Percentiles rank a stretch among this genome's conserved stretches.
phyloP scores from a whole-genome alignment of 1,140 invertebrate species.

The Metaphire vulgaris region DNA sequence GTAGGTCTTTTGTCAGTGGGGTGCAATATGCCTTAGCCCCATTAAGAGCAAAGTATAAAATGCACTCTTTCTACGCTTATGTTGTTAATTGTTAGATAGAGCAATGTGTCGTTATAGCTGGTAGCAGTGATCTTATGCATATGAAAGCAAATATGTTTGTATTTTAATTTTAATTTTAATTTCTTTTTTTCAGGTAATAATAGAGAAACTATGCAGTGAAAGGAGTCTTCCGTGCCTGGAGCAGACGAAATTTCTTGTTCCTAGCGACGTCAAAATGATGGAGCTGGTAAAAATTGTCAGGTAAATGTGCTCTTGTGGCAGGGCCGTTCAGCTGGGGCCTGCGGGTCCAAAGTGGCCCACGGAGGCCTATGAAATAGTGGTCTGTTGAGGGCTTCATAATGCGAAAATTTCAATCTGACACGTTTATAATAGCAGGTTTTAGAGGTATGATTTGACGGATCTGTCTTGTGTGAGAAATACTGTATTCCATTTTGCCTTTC shows the following conservation, averaged over 20 bases:
- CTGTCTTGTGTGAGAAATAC: no score
- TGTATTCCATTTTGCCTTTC: no score
- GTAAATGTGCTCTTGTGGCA: no score
- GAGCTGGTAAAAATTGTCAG: conserved; percentile 62
- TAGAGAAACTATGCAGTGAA: conserved; percentile 59
- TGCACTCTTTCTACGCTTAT: neutral
- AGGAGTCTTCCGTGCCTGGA: conserved; percentile 59
- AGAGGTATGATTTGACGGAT: no score
- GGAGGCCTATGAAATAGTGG: no score
- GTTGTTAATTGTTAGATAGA: neutral
- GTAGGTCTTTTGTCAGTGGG: no score
- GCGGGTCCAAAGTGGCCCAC: no score
- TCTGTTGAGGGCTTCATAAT: no score
- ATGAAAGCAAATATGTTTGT: neutral
- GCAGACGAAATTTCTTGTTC: conserved; percentile 63
- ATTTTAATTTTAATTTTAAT: conserved; percentile 1
- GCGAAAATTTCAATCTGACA: no score
- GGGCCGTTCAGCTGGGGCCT: no score
- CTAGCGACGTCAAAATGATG: conserved; percentile 61
- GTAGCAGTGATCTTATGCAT: neutral
- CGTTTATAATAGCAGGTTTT: no score
- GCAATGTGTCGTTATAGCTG: neutral
- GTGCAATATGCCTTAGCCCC: neutral
- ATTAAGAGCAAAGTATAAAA: neutral
- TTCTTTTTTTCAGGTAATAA: conserved; percentile 55